phyloP scores from a whole-genome alignment of 1,140 invertebrate genomes.

The Drosophila kanapiae region DNA sequence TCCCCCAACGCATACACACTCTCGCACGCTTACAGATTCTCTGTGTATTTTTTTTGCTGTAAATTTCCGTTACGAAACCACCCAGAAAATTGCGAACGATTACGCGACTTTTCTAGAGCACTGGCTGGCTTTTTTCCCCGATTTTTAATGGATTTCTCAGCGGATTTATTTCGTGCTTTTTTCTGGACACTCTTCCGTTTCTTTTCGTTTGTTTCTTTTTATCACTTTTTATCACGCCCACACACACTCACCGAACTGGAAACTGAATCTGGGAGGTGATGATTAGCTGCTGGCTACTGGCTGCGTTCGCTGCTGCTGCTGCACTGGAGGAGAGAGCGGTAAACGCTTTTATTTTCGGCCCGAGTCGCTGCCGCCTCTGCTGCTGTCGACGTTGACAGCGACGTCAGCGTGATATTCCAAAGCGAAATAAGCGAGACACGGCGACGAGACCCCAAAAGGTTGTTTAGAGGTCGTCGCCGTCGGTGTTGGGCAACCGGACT shows the following conservation, averaged over 20 bases:
- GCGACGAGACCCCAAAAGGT: constrained; percentile 77
- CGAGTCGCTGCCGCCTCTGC: constrained; percentile 18
- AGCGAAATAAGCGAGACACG: constrained; percentile 66
- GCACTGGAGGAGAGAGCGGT: constrained; percentile 68
- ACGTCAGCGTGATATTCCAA: constrained; percentile 72
- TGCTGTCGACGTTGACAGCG: constrained; percentile 32
- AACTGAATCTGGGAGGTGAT: constrained; percentile 63
- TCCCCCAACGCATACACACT: constrained; percentile 11
- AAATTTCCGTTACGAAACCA: constrained; percentile 71
- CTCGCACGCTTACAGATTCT: constrained; percentile 25
- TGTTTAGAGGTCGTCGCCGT: constrained; percentile 77
- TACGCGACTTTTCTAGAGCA: constrained; percentile 40
- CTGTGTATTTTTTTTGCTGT: constrained; percentile 25
- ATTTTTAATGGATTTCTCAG: not conserved
- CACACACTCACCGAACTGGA: constrained; percentile 74
- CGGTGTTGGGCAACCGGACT: constrained; percentile 67
- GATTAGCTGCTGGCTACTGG: constrained; percentile 68
- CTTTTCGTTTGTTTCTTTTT: constrained; percentile 21
- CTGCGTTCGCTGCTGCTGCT: constrained; percentile 78
- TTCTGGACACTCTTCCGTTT: constrained; percentile 9
- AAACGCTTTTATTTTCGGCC: constrained; percentile 74
- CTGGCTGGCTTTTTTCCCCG: not conserved
- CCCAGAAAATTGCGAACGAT: constrained; percentile 30
- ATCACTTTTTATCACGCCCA: constrained; percentile 40
- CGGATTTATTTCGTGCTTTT: not conserved